Evolutionary conservation across 2,797 vertebrate genomes (phyloP).

Genomic region (Hydrophis major): DNA sequence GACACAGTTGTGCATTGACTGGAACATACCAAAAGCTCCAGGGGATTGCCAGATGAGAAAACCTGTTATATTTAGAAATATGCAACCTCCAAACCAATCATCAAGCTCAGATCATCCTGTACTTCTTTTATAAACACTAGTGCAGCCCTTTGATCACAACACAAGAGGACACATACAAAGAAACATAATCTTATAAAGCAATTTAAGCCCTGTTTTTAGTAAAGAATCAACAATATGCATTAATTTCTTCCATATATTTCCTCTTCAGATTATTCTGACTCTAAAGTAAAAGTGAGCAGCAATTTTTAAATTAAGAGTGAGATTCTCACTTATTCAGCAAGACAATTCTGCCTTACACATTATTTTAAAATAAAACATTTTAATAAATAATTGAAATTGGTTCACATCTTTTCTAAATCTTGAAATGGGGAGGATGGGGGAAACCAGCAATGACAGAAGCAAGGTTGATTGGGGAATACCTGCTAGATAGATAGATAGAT

Average conservation of each 20-base stretch:
- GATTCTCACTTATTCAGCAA: constrained; percentile 2
- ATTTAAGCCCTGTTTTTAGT: constrained; percentile 63
- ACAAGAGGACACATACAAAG: constrained; percentile 68
- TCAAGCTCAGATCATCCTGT: no score
- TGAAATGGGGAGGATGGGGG: neutral
- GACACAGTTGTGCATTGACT: constrained; percentile 18
- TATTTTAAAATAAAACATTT: constrained; percentile 20
- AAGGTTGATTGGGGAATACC: neutral
- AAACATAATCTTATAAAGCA: constrained; percentile 62
- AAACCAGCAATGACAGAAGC: neutral
- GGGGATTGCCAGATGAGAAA: constrained; percentile 40
- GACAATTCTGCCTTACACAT: constrained; percentile 24
- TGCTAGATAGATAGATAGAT: neutral
- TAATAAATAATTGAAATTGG: constrained; percentile 12
- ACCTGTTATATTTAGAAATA: constrained; percentile 37
- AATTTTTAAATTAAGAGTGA: constrained; percentile 52
- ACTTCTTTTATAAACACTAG: constrained; percentile 42
- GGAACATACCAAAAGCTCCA: constrained; percentile 45
- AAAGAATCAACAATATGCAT: constrained; percentile 63
- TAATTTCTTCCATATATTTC: constrained; percentile 59
- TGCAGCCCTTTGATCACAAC: constrained; percentile 68
- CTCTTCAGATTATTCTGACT: constrained; percentile 34
- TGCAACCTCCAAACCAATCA: neutral
- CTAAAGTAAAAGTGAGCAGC: constrained; percentile 38
- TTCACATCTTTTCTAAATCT: neutral